Evolutionary conservation across 2,888 invertebrate genomes (phyloP).

Genomic region (Morpho deidamia): DNA sequence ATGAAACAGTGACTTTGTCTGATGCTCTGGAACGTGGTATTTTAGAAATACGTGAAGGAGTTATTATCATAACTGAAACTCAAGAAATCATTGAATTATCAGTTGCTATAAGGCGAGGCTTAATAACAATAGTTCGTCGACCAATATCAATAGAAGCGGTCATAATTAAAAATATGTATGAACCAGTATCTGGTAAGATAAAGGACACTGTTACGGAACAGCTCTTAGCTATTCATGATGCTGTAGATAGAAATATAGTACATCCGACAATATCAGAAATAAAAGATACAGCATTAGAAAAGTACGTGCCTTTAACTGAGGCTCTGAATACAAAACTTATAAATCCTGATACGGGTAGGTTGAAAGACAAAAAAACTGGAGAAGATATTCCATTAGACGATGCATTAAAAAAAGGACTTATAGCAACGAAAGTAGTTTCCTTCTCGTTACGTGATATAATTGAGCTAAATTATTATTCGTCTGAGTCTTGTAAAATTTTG

Average conservation of each 20-base stretch:
- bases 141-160: constrained; percentile 89
- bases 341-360: constrained; percentile 83
- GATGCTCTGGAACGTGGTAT: constrained; percentile 90
- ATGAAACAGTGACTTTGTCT: constrained; percentile 85
- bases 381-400: constrained; percentile 83
- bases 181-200: constrained; percentile 83
- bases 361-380: constrained; percentile 85
- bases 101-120: constrained; percentile 84
- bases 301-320: constrained; percentile 85
- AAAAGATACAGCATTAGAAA: constrained; percentile 85
- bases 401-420: constrained; percentile 83
- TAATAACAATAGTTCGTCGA: constrained; percentile 82
- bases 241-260: constrained; percentile 87
- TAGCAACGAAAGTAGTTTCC: constrained; percentile 84
- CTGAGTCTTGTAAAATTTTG: constrained; percentile 84
- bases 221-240: constrained; percentile 84
- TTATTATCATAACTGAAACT: constrained; percentile 84
- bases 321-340: constrained; percentile 84
- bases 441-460: constrained; percentile 86
- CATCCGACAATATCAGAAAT: constrained; percentile 90
- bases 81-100: constrained; percentile 83
- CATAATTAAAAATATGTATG: constrained; percentile 84
- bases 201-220: constrained; percentile 85
- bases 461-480: constrained; percentile 86
- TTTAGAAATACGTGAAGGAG: constrained; percentile 85